These are phyloP conservation scores for Setophaga kirtlandii DNA, from an alignment of 2,113 vertebrate genomes.

Conservation along the genomic window DNA sequence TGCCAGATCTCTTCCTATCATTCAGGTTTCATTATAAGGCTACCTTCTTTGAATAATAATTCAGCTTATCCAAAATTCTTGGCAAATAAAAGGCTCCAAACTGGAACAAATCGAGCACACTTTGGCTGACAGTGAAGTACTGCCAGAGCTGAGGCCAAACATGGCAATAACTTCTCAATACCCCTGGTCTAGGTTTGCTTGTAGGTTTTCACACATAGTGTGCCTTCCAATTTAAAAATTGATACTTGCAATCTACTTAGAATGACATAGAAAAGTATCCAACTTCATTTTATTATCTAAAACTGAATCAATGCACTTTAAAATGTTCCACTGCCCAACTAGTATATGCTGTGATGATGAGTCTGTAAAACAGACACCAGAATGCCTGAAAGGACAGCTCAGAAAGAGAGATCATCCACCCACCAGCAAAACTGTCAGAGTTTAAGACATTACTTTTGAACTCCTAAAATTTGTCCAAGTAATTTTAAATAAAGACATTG, in stretches of 20 bases:
- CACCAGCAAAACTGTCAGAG: not conserved
- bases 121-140: not conserved
- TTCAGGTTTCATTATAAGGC: not conserved
- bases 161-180: not conserved
- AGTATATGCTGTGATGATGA: not conserved
- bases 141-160: not conserved
- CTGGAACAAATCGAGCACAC: not conserved
- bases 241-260: not conserved
- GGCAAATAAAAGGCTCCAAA: not conserved
- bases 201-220: not conserved
- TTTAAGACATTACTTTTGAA: not conserved
- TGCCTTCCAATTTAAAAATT: not conserved
- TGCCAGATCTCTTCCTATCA: constrained; percentile 4
- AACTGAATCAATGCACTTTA: not conserved
- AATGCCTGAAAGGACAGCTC: not conserved
- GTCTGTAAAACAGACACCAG: not conserved
- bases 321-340: not conserved
- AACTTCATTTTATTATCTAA: not conserved
- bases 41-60: not conserved
- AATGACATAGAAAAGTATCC: not conserved
- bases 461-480: not conserved
- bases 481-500: not conserved
- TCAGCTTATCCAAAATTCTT: not conserved
- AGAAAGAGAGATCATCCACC: not conserved
- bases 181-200: not conserved